Evolutionary conservation across 23 tunicate species (phyloP), one percentile per base, ranked within the genome.

Genomic region (Trididemnum clinides): DNA sequence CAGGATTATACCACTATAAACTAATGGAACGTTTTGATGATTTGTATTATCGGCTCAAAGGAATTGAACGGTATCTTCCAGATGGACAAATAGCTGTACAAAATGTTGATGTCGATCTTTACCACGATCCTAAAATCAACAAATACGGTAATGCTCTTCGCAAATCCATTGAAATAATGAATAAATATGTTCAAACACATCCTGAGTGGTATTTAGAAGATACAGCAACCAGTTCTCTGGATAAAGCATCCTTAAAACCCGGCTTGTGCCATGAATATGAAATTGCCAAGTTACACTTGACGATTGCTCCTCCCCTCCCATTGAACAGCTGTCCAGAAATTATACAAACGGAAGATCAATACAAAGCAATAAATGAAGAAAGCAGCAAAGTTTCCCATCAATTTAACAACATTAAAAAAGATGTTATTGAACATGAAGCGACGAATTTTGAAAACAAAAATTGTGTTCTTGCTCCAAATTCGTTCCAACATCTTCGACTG

Each of bases 11-110:
- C 39, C 72, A 64, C 31, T 86, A 64, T 77, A 34, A 28, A 32
- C 81, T 89, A 6, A 89, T 89, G 95, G 50, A 78, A 2, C 77
- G 84, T 26, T 84, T 84, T 78, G 95, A 89, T 27, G 58, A 84
- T 19, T 78, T 89, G 28, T 89, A 84, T 33, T 84, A 77, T 66
- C 80, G 84, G 59, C 50, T 89, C 2, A 57, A 57, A 31, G 85
- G 70, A 34, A 50, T 51, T 12, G 95, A 84, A 77, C 64, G 18
- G 28, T 89, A 72, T 34, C 35, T 69, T 70, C 79, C 83, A 18
- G 87, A 73, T 31, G 74, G 69, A 18, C 26, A 51, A 39, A 30
- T 63, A 0, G 31, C n/a, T 12, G 37, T 32, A 50, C 66, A 51
- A 50, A 36, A 78, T 7, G 66, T 78, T 25, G 30, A 26, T 28